Evolutionary conservation across 2,888 invertebrate genomes (phyloP).

Genomic region (Phaedon cochleariae): DNA sequence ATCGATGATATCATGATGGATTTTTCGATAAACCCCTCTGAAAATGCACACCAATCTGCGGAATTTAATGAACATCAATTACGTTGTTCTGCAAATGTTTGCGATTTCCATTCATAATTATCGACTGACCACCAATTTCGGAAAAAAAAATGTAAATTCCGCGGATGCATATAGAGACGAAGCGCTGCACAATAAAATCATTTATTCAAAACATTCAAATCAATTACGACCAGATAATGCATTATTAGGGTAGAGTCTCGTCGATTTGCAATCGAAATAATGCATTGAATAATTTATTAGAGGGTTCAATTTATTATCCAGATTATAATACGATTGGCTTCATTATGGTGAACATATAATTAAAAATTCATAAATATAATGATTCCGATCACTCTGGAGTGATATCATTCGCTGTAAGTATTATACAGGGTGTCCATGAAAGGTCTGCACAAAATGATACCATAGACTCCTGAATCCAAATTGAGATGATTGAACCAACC

Average conservation of each 20-base stretch:
- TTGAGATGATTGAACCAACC: too few relatives aligned
- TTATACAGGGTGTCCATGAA: too few relatives aligned
- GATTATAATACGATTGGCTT: neutral
- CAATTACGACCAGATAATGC: neutral
- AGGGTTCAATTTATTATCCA: neutral
- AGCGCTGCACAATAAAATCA: neutral
- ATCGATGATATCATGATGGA: too few relatives aligned
- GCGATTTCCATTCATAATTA: neutral
- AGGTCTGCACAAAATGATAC: too few relatives aligned
- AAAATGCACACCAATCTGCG: neutral
- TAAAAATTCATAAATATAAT: too few relatives aligned
- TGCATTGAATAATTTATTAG: neutral
- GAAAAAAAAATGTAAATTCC: neutral
- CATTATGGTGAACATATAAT: too few relatives aligned
- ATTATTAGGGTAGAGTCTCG: neutral
- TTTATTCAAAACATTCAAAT: neutral
- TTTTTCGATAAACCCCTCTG: neutral
- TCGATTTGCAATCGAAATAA: neutral
- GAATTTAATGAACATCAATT: neutral
- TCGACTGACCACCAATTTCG: neutral
- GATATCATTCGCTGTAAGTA: too few relatives aligned
- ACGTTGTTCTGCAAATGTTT: neutral
- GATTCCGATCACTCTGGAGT: too few relatives aligned
- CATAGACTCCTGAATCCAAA: too few relatives aligned
- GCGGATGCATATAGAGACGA: neutral